Evolutionary conservation across 64 coral and sea anemone species (phyloP).

Genomic region (Dendronephthya gigantea): DNA sequence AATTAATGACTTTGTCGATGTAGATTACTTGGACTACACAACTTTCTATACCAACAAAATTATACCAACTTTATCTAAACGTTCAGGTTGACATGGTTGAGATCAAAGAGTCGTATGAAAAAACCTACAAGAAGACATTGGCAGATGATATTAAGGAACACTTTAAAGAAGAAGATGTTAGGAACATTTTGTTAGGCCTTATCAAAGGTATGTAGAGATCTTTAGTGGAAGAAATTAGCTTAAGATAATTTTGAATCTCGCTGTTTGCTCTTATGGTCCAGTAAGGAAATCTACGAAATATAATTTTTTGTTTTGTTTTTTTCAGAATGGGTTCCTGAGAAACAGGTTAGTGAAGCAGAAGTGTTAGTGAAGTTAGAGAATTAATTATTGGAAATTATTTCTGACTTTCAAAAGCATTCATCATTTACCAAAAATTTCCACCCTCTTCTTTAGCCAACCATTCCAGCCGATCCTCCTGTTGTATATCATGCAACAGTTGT

Average conservation of each 20-base stretch:
- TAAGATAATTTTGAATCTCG: background rate
- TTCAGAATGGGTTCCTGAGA: background rate
- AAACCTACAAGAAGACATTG: background rate
- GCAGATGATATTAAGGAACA: background rate
- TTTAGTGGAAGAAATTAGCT: too few relatives aligned
- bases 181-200: background rate
- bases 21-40: background rate
- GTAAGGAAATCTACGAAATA: background rate
- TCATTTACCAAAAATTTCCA: too few relatives aligned
- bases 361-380: too few relatives aligned
- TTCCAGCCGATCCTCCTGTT: background rate
- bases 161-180: background rate
- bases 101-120: background rate
- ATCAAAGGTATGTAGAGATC: background rate
- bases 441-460: background rate
- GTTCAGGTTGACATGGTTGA: background rate
- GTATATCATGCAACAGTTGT: background rate
- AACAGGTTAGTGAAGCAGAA: background rate
- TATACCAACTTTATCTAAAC: background rate
- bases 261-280: background rate
- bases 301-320: background rate
- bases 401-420: too few relatives aligned
- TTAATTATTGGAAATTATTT: too few relatives aligned
- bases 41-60: background rate
- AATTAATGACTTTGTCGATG: too few relatives aligned